Conservation (phyloP, 2,797 vertebrate genomes). For the Acridotheres tristis region DNA sequence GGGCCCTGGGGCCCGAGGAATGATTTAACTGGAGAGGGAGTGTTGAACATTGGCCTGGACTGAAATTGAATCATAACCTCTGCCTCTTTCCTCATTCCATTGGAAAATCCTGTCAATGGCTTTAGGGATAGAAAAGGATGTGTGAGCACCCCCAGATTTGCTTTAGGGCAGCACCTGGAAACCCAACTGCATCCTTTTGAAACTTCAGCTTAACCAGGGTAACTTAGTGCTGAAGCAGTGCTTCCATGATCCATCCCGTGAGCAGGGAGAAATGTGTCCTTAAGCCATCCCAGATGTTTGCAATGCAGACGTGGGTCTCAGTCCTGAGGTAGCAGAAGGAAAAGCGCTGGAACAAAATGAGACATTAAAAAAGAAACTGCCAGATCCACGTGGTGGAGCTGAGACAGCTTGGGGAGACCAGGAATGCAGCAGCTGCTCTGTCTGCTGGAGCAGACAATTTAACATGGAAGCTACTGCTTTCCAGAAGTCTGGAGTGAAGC, state of each 20-base stretch:
- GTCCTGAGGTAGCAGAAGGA: constrained; percentile 3
- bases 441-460: constrained; percentile 26
- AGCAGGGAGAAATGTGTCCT: neutral
- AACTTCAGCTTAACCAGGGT: neutral
- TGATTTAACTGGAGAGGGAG: neutral
- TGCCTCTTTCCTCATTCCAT: neutral
- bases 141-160: neutral
- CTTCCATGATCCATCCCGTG: neutral
- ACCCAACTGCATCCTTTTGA: neutral
- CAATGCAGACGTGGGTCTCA: neutral
- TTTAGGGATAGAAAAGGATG: neutral
- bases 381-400: constrained; percentile 32
- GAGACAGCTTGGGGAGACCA: constrained; percentile 31
- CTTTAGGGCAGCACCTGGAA: neutral
- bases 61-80: neutral
- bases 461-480: constrained; percentile 49
- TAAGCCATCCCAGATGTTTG: constrained; percentile 49
- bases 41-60: neutral
- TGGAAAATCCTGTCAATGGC: neutral
- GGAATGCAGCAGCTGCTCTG: constrained; percentile 58
- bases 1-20: neutral
- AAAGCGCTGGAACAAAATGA: constrained; percentile 26
- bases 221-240: neutral
- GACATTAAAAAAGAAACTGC: neutral
- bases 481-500: constrained; percentile 33